These are phyloP conservation scores for Pachypeltis micranthus DNA, from an alignment of 1,140 invertebrate species.

Conservation along the genomic window DNA sequence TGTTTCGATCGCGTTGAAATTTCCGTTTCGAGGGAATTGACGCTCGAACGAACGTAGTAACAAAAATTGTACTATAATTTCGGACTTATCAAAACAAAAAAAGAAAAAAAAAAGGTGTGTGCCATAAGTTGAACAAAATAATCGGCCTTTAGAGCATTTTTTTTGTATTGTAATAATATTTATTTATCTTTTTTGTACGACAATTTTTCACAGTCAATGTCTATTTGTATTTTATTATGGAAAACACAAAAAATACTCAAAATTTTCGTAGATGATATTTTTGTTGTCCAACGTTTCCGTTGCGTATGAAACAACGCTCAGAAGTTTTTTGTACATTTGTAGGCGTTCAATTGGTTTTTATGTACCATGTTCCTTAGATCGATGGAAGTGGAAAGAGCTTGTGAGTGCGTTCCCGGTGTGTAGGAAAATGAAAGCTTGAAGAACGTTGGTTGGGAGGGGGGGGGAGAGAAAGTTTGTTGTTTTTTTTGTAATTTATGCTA, in stretches of 20 bases:
- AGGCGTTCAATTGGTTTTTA: background rate
- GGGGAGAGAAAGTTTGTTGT: background rate
- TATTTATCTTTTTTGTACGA: background rate
- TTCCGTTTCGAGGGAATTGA: background rate
- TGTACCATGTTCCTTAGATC: slow-evolving; percentile 5
- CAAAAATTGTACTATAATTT: background rate
- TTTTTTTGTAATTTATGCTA: slow-evolving; percentile 3
- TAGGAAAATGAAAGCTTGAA: background rate
- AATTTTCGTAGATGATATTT: background rate
- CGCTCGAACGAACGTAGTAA: background rate
- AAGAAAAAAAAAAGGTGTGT: background rate
- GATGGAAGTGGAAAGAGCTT: background rate
- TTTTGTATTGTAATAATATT: too few species aligned
- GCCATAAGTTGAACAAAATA: slow-evolving; percentile 1
- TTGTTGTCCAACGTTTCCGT: background rate
- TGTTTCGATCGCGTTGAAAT: background rate
- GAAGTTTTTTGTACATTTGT: background rate
- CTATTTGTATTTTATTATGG: background rate
- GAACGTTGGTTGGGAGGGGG: background rate
- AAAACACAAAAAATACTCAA: background rate
- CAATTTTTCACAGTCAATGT: background rate
- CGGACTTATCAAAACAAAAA: background rate
- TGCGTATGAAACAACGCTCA: background rate
- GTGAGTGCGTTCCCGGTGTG: background rate
- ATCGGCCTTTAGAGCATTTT: slow-evolving; percentile 7